Percentiles rank a stretch among this genome's conserved stretches.
Evolutionary conservation across 2,888 invertebrate genomes (phyloP).

Genomic region (Troides helena): DNA sequence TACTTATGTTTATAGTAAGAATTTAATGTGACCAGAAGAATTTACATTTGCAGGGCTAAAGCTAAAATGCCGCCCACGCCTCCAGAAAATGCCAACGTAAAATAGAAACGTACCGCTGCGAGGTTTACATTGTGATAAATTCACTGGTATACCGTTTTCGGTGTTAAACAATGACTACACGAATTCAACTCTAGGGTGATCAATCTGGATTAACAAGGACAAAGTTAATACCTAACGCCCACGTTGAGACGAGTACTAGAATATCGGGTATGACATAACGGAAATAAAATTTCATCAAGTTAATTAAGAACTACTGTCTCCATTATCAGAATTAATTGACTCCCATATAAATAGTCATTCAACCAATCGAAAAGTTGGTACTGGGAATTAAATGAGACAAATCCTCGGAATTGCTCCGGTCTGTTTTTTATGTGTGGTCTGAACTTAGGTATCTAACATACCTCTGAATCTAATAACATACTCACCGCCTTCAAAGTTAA

Average conservation of each 20-base stretch:
- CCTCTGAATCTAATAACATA: not conserved
- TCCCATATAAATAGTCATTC: not conserved
- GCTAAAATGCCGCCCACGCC: not conserved
- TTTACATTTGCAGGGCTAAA: not conserved
- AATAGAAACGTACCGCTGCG: not conserved
- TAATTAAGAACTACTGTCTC: not conserved
- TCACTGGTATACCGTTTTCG: not conserved
- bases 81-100: not conserved
- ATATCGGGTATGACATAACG: not conserved
- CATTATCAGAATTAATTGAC: not conserved
- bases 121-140: not conserved
- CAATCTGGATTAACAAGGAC: conserved; percentile 1
- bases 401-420: not conserved
- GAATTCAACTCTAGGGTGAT: not conserved
- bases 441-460: not conserved
- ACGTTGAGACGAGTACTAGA: not conserved
- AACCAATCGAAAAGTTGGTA: not conserved
- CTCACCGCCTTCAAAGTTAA: too few relatives aligned
- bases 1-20: not conserved
- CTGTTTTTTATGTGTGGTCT: not conserved
- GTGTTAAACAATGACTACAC: not conserved
- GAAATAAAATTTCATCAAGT: not conserved
- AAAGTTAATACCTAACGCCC: not conserved
- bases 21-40: conserved; percentile 1
- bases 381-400: not conserved